These are phyloP conservation scores for Piprites chloris DNA, from an alignment of 2,113 vertebrate genomes.

Conservation along the genomic window DNA sequence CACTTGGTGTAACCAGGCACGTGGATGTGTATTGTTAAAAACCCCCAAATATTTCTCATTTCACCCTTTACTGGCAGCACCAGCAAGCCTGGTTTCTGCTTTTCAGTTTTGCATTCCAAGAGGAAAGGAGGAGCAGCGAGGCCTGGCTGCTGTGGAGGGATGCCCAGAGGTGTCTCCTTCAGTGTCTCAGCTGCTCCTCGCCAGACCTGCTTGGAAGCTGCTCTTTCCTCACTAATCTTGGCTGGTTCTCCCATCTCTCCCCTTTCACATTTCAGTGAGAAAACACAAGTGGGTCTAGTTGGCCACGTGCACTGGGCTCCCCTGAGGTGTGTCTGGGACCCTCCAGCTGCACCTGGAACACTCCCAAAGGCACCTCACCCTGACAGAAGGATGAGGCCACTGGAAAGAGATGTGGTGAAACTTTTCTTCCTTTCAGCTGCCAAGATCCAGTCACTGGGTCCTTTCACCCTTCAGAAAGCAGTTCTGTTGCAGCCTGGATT, in stretches of 20 bases:
- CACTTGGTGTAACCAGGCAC: not conserved
- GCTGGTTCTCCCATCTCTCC: not conserved
- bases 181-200: accelerated
- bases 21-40: not conserved
- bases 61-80: not conserved
- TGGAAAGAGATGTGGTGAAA: accelerated
- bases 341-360: not conserved
- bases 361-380: not conserved
- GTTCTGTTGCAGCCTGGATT: not conserved
- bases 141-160: not conserved
- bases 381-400: not conserved
- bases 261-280: accelerated
- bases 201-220: not conserved
- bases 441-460: not conserved
- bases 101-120: not conserved
- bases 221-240: not conserved
- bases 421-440: not conserved
- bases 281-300: not conserved
- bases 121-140: not conserved
- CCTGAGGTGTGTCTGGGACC: not conserved
- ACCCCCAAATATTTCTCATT: not conserved
- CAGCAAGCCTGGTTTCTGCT: not conserved
- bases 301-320: not conserved
- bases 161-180: not conserved
- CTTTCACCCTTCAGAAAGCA: not conserved